Conservation (phyloP, 1,140 invertebrate species). For the Plectrocnemia conspersa region DNA sequence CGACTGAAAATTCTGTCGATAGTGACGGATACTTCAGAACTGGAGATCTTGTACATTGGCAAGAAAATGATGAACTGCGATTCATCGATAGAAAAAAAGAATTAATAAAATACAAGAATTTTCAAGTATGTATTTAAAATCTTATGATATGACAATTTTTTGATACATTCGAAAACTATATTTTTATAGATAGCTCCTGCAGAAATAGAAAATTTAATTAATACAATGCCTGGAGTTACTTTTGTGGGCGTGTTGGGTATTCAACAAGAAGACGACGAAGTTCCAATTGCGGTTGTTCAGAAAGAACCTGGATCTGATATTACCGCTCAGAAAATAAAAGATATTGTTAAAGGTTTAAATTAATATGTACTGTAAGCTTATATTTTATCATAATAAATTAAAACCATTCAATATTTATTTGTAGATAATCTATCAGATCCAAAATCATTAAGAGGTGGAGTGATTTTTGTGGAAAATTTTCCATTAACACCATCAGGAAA, state of each 20-base stretch:
- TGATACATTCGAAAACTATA: not conserved
- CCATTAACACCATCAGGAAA: conserved; percentile 24
- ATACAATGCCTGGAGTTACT: conserved; percentile 44
- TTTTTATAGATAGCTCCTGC: conserved; percentile 1
- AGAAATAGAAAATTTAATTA: conserved; percentile 2
- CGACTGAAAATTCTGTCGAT: conserved; percentile 42
- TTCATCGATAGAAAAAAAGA: conserved; percentile 70
- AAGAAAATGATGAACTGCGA: conserved; percentile 60
- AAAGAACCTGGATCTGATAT: no score
- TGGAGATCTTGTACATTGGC: conserved; percentile 66
- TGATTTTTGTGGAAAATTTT: conserved; percentile 24
- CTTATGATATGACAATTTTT: not conserved
- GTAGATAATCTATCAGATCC: conserved; percentile 23
- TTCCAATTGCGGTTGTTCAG: no score
- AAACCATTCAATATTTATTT: no score
- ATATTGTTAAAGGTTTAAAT: no score
- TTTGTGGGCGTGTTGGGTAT: conserved; percentile 63
- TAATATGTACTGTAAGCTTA: no score
- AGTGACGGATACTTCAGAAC: conserved; percentile 61
- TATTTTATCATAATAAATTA: no score
- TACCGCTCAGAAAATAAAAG: no score
- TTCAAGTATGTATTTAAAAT: conserved; percentile 39
- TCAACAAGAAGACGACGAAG: conserved; percentile 51
- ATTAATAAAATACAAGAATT: conserved; percentile 63
- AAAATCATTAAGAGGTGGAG: conserved; percentile 25